These are phyloP conservation scores for Mamestra configurata DNA, from an alignment of 1,140 invertebrate genomes.

Conservation along the genomic window DNA sequence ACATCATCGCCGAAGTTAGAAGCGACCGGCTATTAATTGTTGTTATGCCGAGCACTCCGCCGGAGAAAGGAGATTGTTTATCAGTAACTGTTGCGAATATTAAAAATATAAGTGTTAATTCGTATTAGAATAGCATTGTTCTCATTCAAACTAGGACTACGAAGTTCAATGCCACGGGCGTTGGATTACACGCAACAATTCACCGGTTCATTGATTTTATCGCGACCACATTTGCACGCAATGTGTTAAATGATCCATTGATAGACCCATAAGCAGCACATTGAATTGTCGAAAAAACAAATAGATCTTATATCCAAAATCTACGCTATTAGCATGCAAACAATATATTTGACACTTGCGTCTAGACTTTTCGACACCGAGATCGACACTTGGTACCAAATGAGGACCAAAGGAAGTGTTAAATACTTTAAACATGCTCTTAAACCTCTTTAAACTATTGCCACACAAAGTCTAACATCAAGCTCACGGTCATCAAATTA, in stretches of 20 bases:
- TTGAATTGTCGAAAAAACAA: constrained; percentile 26
- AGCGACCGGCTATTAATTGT: constrained; percentile 70
- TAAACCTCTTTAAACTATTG: not conserved
- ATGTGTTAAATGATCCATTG: constrained; percentile 71
- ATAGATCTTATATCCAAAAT: not conserved
- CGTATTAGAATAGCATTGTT: constrained; percentile 62
- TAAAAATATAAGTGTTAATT: constrained; percentile 68
- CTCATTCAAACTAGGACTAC: constrained; percentile 61
- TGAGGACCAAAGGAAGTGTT: not conserved
- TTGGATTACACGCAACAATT: constrained; percentile 70
- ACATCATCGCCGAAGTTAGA: constrained; percentile 84
- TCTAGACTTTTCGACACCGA: not conserved
- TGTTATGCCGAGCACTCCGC: constrained; percentile 71
- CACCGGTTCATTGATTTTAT: constrained; percentile 70
- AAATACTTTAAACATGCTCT: not conserved
- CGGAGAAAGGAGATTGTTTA: constrained; percentile 79
- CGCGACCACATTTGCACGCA: constrained; percentile 70
- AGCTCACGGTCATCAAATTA: not conserved
- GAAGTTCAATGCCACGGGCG: constrained; percentile 80
- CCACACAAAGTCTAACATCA: not conserved
- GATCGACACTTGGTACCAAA: not conserved
- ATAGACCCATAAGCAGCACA: constrained; percentile 55
- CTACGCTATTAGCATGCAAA: constrained; percentile 7
- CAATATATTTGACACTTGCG: constrained; percentile 1
- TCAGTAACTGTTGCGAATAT: constrained; percentile 75